Evolutionary conservation across 2,888 invertebrate species (phyloP).

Genomic region (Palloptera scutellata): DNA sequence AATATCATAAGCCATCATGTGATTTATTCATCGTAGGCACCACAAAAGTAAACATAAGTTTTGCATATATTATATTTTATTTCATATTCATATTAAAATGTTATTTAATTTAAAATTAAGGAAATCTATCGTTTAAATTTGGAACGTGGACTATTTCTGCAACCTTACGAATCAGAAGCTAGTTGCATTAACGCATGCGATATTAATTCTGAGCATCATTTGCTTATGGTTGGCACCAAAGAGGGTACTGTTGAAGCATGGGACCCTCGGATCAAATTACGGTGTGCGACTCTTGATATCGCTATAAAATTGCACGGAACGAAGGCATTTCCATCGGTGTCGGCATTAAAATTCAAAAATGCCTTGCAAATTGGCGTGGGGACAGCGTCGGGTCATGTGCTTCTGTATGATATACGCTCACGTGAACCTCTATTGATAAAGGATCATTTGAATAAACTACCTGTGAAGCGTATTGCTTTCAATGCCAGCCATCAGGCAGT

Average conservation of each 20-base stretch:
- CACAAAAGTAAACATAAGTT: slow-evolving; percentile 70
- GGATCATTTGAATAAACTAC: slow-evolving; percentile 93
- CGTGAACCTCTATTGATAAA: slow-evolving; percentile 87
- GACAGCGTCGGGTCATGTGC: slow-evolving; percentile 90
- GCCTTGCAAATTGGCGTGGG: slow-evolving; percentile 86
- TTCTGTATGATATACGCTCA: slow-evolving; percentile 94
- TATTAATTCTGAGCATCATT: slow-evolving; percentile 87
- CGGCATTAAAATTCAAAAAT: slow-evolving; percentile 81
- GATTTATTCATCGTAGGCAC: slow-evolving; percentile 93
- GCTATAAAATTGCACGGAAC: slow-evolving; percentile 71
- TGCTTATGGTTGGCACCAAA: slow-evolving; percentile 85
- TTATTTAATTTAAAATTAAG: slow-evolving; percentile 65
- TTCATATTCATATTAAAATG: background rate
- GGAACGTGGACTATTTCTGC: slow-evolving; percentile 93
- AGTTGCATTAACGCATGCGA: slow-evolving; percentile 82
- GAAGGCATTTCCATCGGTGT: slow-evolving; percentile 66
- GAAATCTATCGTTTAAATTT: slow-evolving; percentile 95
- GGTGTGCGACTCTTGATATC: slow-evolving; percentile 85
- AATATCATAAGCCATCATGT: slow-evolving; percentile 87
- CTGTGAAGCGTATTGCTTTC: slow-evolving; percentile 89
- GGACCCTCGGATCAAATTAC: slow-evolving; percentile 85
- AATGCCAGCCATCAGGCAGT: slow-evolving; percentile 82
- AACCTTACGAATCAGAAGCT: slow-evolving; percentile 80
- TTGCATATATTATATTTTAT: background rate
- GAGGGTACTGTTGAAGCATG: slow-evolving; percentile 95